Percentiles rank a stretch among this genome's conserved stretches.
Conservation (phyloP, 2,888 invertebrate genomes). For the Limnephilus marmoratus region DNA sequence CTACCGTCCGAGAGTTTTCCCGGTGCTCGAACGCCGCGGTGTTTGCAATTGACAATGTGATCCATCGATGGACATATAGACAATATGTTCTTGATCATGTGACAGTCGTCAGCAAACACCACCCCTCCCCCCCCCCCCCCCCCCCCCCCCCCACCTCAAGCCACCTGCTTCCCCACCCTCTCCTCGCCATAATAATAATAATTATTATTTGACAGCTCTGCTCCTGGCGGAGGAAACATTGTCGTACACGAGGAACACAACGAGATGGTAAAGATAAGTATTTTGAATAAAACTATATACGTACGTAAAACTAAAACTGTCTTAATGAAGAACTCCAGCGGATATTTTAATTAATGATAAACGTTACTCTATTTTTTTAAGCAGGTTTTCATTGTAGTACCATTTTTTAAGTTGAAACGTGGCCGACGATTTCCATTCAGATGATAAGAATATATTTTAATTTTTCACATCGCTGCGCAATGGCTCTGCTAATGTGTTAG, state of each 20-base stretch:
- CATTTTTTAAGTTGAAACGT: too few species aligned
- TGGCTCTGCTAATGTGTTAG: too few species aligned
- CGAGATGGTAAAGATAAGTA: not conserved
- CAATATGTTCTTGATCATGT: constrained; percentile 9
- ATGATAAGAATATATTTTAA: too few species aligned
- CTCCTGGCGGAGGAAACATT: not conserved
- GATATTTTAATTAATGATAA: too few species aligned
- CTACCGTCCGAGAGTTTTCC: not conserved
- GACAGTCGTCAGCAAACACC: constrained; percentile 5
- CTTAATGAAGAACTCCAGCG: too few species aligned
- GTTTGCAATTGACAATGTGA: constrained; percentile 10
- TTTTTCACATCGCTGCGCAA: too few species aligned
- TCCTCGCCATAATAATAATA: not conserved
- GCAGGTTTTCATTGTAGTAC: too few species aligned
- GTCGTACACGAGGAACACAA: not conserved
- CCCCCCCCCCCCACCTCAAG: too few species aligned
- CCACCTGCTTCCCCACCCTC: not conserved
- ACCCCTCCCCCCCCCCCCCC: not conserved
- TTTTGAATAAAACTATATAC: not conserved
- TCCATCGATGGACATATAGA: constrained; percentile 1
- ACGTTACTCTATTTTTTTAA: too few species aligned
- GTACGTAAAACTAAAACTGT: too few species aligned
- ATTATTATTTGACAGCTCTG: not conserved
- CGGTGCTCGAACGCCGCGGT: not conserved
- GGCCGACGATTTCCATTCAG: too few species aligned